Evolutionary conservation across 2,113 vertebrate species (phyloP), one percentile per base, ranked within the genome.

Genomic region (Phyllostomus discolor): DNA sequence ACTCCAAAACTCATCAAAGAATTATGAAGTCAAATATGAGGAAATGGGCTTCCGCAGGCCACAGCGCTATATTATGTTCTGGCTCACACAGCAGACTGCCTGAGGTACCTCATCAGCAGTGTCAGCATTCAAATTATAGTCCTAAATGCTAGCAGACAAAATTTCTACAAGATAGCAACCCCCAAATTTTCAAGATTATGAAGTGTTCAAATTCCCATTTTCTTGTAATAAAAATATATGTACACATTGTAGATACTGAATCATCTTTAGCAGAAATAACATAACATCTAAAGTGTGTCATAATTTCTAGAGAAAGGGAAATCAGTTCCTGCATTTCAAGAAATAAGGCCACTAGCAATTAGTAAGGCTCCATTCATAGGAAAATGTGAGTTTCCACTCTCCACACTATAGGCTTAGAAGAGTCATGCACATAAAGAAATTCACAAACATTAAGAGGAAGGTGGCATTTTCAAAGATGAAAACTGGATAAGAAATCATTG

Each of bases 291-390:
- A 33, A 52, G 24, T 11, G 20, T 64, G 4, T 79, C 50, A 22
- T 31, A 11, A 41, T 69, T 81, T 92, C 46, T 26, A 90, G 75
- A 76, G 46, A 57, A 24, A 81, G 72, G 26, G 90, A 86, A 87
- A 81, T 20, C 46, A 54, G 50, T 76, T 3, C 17, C 48, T 70
- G 31, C 62, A 31, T 94, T 90, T 6, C 72, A 35, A 89, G 78
- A 89, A 88, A 91, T 31, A 33, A 69, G 24, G 31, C 35, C 28
- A 33, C 41, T 24, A 59, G 57, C 15, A 15, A 69, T 26, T 46
- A 0, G 0, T 28, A 73, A 69, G 80, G 2, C 26, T 67, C 17
- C 62, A 73, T 38, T 46, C 50, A 19, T 9, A 66, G 75, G 89
- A 89, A 88, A 67, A 54, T 4, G 20, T 12, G 15, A 76, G 26